Evolutionary conservation across 1,140 invertebrate genomes (phyloP).

Genomic region (Sitophilus oryzae): DNA sequence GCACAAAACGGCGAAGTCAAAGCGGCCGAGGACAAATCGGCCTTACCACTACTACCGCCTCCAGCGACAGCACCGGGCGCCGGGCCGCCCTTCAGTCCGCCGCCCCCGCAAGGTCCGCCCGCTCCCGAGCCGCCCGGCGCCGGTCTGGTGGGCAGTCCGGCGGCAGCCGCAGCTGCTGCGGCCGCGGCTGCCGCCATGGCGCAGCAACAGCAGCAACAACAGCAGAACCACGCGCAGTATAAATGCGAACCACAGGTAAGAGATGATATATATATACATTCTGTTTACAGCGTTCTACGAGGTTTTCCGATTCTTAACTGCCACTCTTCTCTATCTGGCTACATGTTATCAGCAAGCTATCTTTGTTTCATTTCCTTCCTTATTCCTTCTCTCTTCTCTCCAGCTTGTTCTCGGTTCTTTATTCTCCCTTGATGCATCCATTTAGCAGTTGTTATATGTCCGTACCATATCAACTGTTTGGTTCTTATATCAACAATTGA

Average conservation of each 20-base stretch:
- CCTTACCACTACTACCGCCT: slow-evolving; percentile 45
- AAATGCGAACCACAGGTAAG: slow-evolving; percentile 30
- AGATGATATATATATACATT: too few species aligned
- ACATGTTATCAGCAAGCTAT: too few species aligned
- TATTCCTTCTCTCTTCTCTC: too few species aligned
- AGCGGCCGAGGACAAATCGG: slow-evolving; percentile 52
- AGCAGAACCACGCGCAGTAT: slow-evolving; percentile 27
- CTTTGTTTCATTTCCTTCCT: too few species aligned
- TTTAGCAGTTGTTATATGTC: too few species aligned
- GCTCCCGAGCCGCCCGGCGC: slow-evolving; percentile 43
- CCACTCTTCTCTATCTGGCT: too few species aligned
- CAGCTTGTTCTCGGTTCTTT: too few species aligned
- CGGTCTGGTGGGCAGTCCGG: slow-evolving; percentile 32
- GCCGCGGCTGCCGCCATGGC: slow-evolving; percentile 6
- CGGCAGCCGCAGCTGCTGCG: slow-evolving; percentile 11
- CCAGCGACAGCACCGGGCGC: slow-evolving; percentile 46
- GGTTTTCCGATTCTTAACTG: too few species aligned
- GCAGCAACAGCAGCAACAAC: slow-evolving; percentile 8
- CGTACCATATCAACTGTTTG: too few species aligned
- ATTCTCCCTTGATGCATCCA: too few species aligned
- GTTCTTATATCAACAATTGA: too few species aligned
- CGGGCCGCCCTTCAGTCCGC: slow-evolving; percentile 44
- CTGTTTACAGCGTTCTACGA: too few species aligned
- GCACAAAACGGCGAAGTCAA: slow-evolving; percentile 62
- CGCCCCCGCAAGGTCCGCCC: slow-evolving; percentile 43